Conservation (phyloP, 2,113 vertebrate species). For the Cranoglanis bouderius region DNA sequence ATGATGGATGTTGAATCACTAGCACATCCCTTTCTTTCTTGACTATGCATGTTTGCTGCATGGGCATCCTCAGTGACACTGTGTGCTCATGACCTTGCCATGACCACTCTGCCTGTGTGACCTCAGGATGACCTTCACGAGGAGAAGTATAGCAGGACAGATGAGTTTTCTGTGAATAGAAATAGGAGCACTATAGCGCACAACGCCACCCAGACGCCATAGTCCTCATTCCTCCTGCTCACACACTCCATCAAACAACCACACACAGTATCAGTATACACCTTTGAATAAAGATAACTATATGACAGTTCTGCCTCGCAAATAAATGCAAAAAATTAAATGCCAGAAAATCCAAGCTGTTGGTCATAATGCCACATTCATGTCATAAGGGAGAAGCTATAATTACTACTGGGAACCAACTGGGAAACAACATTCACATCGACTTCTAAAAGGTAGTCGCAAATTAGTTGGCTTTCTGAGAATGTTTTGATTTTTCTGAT, state of each 20-base stretch:
- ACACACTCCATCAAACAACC: slow-evolving; percentile 52
- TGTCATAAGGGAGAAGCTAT: background rate
- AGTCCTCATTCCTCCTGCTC: slow-evolving; percentile 46
- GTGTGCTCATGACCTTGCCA: slow-evolving; percentile 47
- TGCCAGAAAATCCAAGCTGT: background rate
- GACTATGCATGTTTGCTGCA: background rate
- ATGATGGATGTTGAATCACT: background rate
- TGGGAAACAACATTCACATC: background rate
- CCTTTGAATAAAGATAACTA: background rate
- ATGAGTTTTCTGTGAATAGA: slow-evolving; percentile 49
- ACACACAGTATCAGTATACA: slow-evolving; percentile 40
- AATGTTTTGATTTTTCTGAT: background rate
- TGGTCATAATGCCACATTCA: background rate
- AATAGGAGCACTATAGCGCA: slow-evolving; percentile 19
- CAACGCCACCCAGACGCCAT: slow-evolving; percentile 45
- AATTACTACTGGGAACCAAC: background rate
- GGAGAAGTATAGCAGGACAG: slow-evolving; percentile 42
- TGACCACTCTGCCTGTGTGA: slow-evolving; percentile 36
- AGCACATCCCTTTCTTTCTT: background rate
- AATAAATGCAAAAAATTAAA: background rate
- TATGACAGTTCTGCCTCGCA: background rate
- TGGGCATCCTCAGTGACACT: background rate
- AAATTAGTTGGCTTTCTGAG: background rate
- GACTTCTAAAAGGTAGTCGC: background rate
- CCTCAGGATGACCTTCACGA: slow-evolving; percentile 41